A percentile compares a stretch with the other conserved stretches of the same genome.
These are phyloP conservation scores for Helleia helle DNA, from an alignment of 2,888 invertebrate species.

Conservation along the genomic window DNA sequence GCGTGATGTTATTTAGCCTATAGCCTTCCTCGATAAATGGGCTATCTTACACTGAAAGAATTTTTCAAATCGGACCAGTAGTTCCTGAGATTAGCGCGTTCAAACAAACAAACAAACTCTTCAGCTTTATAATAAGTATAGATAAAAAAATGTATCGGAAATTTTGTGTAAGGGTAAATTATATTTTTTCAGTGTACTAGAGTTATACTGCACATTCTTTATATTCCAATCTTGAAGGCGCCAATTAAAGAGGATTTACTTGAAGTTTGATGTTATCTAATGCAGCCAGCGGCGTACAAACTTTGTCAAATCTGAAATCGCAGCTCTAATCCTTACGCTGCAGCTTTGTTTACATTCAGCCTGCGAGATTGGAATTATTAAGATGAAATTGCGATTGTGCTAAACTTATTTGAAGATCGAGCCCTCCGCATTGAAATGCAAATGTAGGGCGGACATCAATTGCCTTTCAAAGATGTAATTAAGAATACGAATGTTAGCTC, in stretches of 20 bases:
- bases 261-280: conserved; percentile 27
- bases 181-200: no score
- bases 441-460: conserved; percentile 63
- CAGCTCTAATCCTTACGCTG: conserved; percentile 46
- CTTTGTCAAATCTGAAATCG: conserved; percentile 59
- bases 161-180: no score
- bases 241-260: conserved; percentile 2
- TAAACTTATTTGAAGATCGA: conserved; percentile 51
- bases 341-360: conserved; percentile 58
- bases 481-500: conserved; percentile 43
- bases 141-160: no score
- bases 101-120: no score
- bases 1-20: no score
- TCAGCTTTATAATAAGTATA: no score
- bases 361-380: conserved; percentile 60
- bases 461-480: conserved; percentile 58
- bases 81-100: no score
- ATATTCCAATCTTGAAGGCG: not conserved
- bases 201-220: no score
- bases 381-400: conserved; percentile 59
- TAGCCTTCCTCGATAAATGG: no score
- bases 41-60: no score
- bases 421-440: conserved; percentile 57
- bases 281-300: conserved; percentile 30
- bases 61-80: no score